These are phyloP conservation scores for Naso thynnoides DNA, from an alignment of 2,797 vertebrate genomes.

Conservation along the genomic window DNA sequence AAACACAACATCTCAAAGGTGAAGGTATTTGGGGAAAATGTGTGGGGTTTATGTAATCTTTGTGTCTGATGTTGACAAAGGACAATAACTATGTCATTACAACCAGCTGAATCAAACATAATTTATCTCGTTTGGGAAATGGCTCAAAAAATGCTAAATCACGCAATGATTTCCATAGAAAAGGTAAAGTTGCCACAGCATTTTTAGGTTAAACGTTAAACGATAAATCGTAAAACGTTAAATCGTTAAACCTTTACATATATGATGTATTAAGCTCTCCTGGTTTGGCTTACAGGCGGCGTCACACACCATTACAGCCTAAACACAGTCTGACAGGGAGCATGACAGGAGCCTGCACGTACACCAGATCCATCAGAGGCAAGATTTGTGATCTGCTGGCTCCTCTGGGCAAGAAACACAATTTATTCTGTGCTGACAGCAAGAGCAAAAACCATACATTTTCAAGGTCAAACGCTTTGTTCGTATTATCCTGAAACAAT, in stretches of 20 bases:
- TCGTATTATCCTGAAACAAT: constrained; percentile 13
- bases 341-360: constrained; percentile 21
- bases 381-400: not conserved
- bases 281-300: constrained; percentile 16
- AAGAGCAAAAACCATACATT: constrained; percentile 6
- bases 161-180: not conserved
- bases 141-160: not conserved
- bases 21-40: no score
- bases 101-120: constrained; percentile 5
- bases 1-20: no score
- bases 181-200: no score
- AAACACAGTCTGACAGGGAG: constrained; percentile 1
- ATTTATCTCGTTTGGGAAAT: constrained; percentile 9
- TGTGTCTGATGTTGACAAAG: no score
- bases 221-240: no score
- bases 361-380: constrained; percentile 5
- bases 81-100: constrained; percentile 22
- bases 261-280: not conserved
- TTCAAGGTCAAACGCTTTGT: constrained; percentile 26
- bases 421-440: constrained; percentile 9
- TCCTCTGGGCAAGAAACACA: not conserved
- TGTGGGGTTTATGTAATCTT: no score
- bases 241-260: no score
- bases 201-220: no score
- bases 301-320: no score